Conservation (phyloP, 1,140 invertebrate species). For the Drosophila persimilis region DNA sequence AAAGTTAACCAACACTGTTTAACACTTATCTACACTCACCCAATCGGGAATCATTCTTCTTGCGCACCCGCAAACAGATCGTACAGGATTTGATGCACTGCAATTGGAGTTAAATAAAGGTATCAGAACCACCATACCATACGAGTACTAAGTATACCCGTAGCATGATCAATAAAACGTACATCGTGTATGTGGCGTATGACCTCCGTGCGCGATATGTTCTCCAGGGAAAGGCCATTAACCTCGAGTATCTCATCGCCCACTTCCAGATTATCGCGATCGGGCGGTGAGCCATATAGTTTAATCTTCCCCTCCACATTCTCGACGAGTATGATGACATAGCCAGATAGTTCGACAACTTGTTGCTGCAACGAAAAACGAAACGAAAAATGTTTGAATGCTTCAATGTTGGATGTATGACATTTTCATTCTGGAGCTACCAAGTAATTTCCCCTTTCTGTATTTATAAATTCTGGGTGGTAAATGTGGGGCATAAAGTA, state of each 20-base stretch:
- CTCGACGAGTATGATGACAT: constrained; percentile 97
- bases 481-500: constrained; percentile 55
- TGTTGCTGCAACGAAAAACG: constrained; percentile 71
- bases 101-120: constrained; percentile 32
- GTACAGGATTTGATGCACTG: constrained; percentile 97
- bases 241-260: constrained; percentile 98
- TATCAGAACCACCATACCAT: not conserved
- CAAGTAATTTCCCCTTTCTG: constrained; percentile 8
- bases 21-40: constrained; percentile 87
- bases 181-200: constrained; percentile 97
- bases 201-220: constrained; percentile 94
- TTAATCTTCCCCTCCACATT: constrained; percentile 97
- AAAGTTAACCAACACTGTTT: too few relatives aligned
- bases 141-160: too few relatives aligned
- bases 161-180: constrained; percentile 46
- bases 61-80: constrained; percentile 95
- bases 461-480: not conserved
- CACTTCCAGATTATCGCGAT: constrained; percentile 95
- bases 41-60: constrained; percentile 92
- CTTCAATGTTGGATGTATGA: too few relatives aligned
- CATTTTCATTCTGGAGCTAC: too few relatives aligned
- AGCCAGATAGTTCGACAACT: constrained; percentile 96
- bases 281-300: constrained; percentile 97
- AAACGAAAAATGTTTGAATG: not conserved
- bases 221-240: constrained; percentile 94